A percentile compares a stretch with the other conserved stretches of the same genome.
These are phyloP conservation scores for Trichoplusia ni DNA, from an alignment of 1,140 invertebrate species.

Conservation along the genomic window DNA sequence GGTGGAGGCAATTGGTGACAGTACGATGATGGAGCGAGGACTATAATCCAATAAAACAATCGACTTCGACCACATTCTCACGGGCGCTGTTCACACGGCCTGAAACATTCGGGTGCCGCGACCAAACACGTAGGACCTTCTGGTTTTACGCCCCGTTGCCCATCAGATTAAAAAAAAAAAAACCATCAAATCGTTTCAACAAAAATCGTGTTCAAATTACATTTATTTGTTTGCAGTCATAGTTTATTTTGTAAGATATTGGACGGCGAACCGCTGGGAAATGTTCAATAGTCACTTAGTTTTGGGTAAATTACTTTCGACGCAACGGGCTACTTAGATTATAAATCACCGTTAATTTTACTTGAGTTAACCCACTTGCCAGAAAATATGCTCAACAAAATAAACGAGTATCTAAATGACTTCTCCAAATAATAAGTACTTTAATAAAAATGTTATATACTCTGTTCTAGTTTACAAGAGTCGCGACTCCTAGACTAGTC, in stretches of 20 bases:
- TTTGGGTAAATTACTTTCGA: conserved; percentile 9
- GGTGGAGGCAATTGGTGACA: background rate
- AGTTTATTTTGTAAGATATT: conserved; percentile 31
- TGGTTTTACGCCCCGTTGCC: conserved; percentile 70
- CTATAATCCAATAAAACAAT: conserved; percentile 29
- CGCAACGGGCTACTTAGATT: conserved; percentile 15
- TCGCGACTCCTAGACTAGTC: background rate
- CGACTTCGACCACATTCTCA: conserved; percentile 64
- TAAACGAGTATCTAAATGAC: background rate
- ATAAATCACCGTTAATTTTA: conserved; percentile 5
- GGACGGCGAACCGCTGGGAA: conserved; percentile 34
- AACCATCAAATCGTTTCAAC: conserved; percentile 42
- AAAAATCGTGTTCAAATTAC: conserved; percentile 37
- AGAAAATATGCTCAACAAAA: background rate
- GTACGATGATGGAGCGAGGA: background rate
- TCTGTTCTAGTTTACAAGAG: background rate
- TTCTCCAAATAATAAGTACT: too few relatives aligned
- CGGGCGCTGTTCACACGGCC: conserved; percentile 60
- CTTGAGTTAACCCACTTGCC: background rate
- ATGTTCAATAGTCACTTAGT: conserved; percentile 21
- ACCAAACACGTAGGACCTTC: conserved; percentile 49
- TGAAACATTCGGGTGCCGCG: conserved; percentile 44
- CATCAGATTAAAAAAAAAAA: conserved; percentile 40
- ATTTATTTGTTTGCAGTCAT: conserved; percentile 20
- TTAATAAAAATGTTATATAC: background rate